phyloP scores from a whole-genome alignment of 2,113 vertebrate species.

The Misgurnus mizolepis region DNA sequence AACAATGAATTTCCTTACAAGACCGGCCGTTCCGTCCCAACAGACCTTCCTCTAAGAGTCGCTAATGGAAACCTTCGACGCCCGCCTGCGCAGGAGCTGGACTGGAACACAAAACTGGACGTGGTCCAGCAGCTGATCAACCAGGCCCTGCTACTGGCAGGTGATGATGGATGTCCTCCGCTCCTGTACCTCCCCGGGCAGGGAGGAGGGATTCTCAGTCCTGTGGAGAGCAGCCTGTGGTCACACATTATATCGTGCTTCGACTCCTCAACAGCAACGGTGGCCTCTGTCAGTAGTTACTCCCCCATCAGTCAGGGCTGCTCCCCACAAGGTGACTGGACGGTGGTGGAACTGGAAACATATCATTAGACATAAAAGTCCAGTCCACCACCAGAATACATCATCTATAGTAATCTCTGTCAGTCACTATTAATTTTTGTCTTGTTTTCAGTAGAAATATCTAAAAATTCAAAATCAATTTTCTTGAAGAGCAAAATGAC shows the following conservation, averaged over 20 bases:
- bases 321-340: constrained; percentile 83
- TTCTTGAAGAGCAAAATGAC: no score
- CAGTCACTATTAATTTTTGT: no score
- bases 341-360: constrained; percentile 88
- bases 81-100: constrained; percentile 67
- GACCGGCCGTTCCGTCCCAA: background rate
- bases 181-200: constrained; percentile 71
- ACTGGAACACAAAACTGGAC: constrained; percentile 77
- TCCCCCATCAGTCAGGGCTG: constrained; percentile 79
- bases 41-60: constrained; percentile 44
- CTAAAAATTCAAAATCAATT: no score
- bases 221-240: constrained; percentile 84
- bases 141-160: constrained; percentile 80
- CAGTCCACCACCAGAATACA: no score
- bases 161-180: constrained; percentile 67
- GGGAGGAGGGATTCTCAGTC: constrained; percentile 75
- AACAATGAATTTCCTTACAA: background rate
- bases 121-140: constrained; percentile 88
- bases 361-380: constrained; percentile 75
- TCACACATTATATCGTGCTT: constrained; percentile 79
- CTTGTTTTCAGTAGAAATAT: no score
- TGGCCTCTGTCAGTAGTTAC: constrained; percentile 87
- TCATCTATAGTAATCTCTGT: no score
- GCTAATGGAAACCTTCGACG: constrained; percentile 62
- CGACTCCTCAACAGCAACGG: constrained; percentile 78